A percentile compares a stretch with the other conserved stretches of the same genome.
Conservation (phyloP, 2,797 vertebrate species). For the Tapirus indicus region DNA sequence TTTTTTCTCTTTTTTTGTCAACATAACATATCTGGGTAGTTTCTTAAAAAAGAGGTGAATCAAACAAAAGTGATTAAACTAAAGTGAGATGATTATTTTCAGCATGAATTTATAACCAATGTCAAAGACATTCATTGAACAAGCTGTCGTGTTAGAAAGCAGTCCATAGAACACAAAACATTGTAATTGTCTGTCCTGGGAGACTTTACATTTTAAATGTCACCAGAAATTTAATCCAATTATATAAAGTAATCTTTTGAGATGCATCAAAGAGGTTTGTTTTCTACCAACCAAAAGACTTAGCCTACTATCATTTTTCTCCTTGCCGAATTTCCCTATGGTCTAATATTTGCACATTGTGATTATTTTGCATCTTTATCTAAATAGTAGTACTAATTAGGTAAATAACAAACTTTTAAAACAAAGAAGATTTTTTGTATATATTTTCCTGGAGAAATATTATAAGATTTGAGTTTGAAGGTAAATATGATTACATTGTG, state of each 20-base stretch:
- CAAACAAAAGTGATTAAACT: conserved; percentile 49
- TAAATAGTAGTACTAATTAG: neutral
- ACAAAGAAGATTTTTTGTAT: neutral
- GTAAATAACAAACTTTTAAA: conserved; percentile 24
- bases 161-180: conserved; percentile 32
- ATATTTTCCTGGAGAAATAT: neutral
- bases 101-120: conserved; percentile 34
- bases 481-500: neutral
- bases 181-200: conserved; percentile 44
- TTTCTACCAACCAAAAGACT: conserved; percentile 39
- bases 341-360: neutral
- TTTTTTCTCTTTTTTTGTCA: neutral
- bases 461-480: neutral
- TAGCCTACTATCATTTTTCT: neutral
- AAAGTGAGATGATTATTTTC: conserved; percentile 62
- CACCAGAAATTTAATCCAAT: conserved; percentile 62
- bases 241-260: conserved; percentile 54
- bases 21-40: neutral
- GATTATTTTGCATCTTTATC: conserved; percentile 4
- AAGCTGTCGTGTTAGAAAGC: neutral
- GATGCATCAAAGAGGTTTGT: neutral
- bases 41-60: conserved; percentile 30
- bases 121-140: conserved; percentile 41
- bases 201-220: conserved; percentile 65
- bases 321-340: neutral